Evolutionary conservation across 2,888 invertebrate genomes (phyloP), one percentile per base, ranked within the genome.

Genomic region (Drosophila sordidula): DNA sequence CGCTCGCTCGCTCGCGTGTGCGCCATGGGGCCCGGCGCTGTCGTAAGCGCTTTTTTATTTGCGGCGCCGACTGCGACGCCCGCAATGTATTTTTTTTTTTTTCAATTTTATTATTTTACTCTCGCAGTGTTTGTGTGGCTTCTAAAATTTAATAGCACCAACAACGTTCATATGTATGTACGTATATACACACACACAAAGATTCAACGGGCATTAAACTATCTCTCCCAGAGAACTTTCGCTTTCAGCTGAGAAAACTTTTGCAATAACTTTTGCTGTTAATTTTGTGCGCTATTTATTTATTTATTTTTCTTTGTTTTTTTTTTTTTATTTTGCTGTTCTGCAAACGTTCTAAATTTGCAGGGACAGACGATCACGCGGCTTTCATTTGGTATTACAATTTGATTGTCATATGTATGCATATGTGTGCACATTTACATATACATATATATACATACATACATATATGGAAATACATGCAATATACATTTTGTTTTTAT

Each of bases 1-100:
- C n/a, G n/a, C 22, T 41, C 39, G 55, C 79, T 70, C n/a, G n/a
- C 22, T 41, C 39, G 55, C 45, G 41, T 46, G 34, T 42, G 67
- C 44, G 32, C 47, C 59, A 68, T 78, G 74, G 64, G 72, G 70
- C 56, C 50, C 66, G 49, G 59, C 72, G 72, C 83, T 85, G 83
- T 74, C 80, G 87, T 88, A 82, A 83, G 83, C 87, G 65, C 25
- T 75, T 84, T 88, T 72, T 75, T 68, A 69, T 70, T 66, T 78
- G 61, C 56, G 50, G 42, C 55, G 63, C 57, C 63, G 62, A 25
- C 68, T 39, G 38, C 63, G 46, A 41, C 58, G 41, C 39, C 57
- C 16, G 61, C 44, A 49, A 58, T 70, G 61, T 54, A 52, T 55
- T 57, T 56, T 38, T 39, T 50, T 70, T 61, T 67, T 55, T 50